A percentile compares a stretch with the other conserved stretches of the same genome.
phyloP scores from a whole-genome alignment of 2,113 vertebrate genomes.

The Tricholaema leucomelas region DNA sequence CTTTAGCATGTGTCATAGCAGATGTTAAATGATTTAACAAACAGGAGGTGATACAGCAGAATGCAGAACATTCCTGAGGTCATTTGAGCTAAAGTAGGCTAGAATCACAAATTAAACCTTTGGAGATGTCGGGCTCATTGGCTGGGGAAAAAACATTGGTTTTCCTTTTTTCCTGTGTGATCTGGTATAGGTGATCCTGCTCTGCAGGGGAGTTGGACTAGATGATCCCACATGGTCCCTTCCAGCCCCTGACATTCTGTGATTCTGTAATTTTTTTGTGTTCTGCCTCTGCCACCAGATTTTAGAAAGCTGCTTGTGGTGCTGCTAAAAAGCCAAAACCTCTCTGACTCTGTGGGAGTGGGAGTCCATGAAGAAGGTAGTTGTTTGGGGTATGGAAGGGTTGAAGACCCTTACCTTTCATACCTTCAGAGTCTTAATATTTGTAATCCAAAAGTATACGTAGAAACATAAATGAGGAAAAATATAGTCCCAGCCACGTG shows the following conservation, averaged over 20 bases:
- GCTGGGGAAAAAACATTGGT: neutral
- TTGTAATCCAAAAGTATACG: no score
- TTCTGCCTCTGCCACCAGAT: neutral
- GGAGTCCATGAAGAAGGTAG: neutral
- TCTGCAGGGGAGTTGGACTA: no score
- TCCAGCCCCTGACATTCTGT: no score
- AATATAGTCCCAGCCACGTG: no score
- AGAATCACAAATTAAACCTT: neutral
- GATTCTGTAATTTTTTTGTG: neutral
- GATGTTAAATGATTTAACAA: constrained; percentile 32
- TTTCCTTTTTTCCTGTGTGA: no score
- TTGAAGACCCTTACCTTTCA: no score
- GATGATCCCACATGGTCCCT: no score
- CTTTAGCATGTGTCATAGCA: constrained; percentile 25
- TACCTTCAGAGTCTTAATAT: no score
- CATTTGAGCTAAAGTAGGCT: neutral
- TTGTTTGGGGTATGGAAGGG: neutral
- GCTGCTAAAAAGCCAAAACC: neutral
- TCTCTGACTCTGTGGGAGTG: no score
- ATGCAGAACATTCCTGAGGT: constrained; percentile 20
- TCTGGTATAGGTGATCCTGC: no score
- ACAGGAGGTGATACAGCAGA: neutral
- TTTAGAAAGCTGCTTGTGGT: neutral
- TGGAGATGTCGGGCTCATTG: neutral
- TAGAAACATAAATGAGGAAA: no score